Evolutionary conservation across 2,113 vertebrate genomes (phyloP).

Genomic region (Callithrix jacchus): DNA sequence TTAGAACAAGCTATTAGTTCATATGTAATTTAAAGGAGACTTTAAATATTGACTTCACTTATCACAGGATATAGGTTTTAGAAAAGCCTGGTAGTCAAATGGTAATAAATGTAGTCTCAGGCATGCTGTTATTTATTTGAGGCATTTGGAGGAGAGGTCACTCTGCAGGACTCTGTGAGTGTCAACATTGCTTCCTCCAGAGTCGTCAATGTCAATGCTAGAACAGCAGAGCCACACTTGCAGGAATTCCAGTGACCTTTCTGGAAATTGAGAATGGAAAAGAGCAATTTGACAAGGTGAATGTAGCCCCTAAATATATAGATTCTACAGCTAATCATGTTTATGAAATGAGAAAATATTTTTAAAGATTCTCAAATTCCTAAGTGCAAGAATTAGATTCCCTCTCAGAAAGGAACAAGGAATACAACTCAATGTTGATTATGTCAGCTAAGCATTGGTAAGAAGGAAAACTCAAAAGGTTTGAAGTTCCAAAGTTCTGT

Average conservation of each 20-base stretch:
- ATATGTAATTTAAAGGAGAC: slow-evolving; percentile 29
- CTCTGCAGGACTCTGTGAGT: background rate
- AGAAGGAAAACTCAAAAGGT: background rate
- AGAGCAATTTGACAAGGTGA: background rate
- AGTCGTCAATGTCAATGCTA: background rate
- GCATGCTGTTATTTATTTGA: background rate
- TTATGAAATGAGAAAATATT: slow-evolving; percentile 23
- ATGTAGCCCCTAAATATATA: background rate
- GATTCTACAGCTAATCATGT: background rate
- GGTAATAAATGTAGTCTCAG: background rate
- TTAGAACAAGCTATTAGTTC: background rate
- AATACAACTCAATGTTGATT: background rate
- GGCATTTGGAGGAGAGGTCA: background rate
- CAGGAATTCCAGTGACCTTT: background rate
- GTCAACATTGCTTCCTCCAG: slow-evolving; percentile 16
- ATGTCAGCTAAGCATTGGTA: background rate
- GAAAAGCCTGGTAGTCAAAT: background rate
- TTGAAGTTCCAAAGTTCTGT: background rate
- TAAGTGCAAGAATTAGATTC: slow-evolving; percentile 34
- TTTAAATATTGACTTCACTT: slow-evolving; percentile 44
- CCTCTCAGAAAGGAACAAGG: background rate
- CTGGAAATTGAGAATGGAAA: background rate
- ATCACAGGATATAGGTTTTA: slow-evolving; percentile 35
- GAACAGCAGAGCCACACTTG: background rate
- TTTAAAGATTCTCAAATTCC: background rate